These are phyloP conservation scores for Acipenser transmontanus DNA, from an alignment of 2,797 vertebrate species.

Conservation along the genomic window DNA sequence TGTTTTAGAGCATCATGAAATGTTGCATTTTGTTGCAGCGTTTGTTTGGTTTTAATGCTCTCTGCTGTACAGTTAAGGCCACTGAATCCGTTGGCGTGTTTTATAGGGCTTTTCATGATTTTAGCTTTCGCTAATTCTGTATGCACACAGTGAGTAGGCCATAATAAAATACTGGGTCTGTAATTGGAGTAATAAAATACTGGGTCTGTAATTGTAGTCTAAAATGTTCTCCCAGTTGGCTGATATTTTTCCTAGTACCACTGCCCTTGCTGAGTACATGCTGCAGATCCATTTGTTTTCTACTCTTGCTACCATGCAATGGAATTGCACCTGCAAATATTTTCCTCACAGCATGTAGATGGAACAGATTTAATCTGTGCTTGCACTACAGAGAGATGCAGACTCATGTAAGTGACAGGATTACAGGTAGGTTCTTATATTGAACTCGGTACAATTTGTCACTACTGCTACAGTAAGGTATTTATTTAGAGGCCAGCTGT, in stretches of 20 bases:
- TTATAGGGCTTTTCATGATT: constrained; percentile 7
- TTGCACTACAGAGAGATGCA: neutral
- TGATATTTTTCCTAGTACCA: neutral
- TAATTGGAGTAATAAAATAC: neutral
- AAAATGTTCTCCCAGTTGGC: neutral
- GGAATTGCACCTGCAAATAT: constrained; percentile 9
- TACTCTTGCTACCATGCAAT: neutral
- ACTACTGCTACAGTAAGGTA: too few relatives aligned
- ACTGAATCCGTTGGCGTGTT: neutral
- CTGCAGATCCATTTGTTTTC: constrained; percentile 1
- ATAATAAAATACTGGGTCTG: neutral
- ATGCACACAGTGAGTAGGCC: constrained; percentile 3
- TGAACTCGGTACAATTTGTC: neutral
- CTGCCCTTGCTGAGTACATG: neutral
- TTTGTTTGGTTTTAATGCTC: neutral
- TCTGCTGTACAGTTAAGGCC: neutral
- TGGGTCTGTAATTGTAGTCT: neutral
- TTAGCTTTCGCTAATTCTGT: neutral
- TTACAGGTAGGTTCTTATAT: neutral
- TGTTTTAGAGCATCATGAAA: neutral
- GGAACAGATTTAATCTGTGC: neutral
- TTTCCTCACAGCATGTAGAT: neutral
- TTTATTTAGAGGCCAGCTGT: too few relatives aligned
- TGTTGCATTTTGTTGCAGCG: neutral
- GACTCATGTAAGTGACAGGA: neutral